phyloP scores from a whole-genome alignment of 2,797 vertebrate genomes.

The Pagetopsis macropterus region DNA sequence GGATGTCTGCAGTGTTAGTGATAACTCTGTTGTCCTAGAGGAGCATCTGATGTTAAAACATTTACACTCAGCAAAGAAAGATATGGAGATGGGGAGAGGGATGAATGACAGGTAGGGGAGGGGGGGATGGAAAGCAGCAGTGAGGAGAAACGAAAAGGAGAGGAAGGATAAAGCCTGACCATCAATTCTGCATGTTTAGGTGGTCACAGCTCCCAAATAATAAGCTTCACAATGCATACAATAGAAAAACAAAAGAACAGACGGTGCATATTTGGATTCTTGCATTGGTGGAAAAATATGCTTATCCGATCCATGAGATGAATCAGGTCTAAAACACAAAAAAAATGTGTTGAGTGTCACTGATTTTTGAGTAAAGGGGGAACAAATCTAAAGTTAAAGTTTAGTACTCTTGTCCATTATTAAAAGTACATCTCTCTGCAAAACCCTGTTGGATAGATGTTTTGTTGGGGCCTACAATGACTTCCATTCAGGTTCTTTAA shows the following conservation, averaged over 20 bases:
- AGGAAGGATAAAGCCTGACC: not conserved
- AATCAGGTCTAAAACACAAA: no score
- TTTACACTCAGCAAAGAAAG: slow-evolving; percentile 24
- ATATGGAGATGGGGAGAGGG: not conserved
- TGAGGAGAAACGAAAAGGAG: not conserved
- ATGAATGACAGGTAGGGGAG: not conserved
- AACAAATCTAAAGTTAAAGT: no score
- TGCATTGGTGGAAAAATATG: not conserved
- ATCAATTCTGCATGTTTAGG: not conserved
- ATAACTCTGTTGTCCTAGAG: slow-evolving; percentile 35
- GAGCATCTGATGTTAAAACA: slow-evolving; percentile 35
- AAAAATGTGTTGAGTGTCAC: not conserved
- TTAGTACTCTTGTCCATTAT: no score
- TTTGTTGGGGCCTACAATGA: not conserved
- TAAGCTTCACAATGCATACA: not conserved
- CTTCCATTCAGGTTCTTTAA: not conserved
- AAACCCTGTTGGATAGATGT: no score
- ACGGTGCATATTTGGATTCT: not conserved
- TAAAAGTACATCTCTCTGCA: no score
- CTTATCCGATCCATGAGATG: not conserved
- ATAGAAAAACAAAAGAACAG: not conserved
- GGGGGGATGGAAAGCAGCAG: not conserved
- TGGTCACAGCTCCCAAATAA: no score
- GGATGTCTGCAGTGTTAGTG: slow-evolving; percentile 29
- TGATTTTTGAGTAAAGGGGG: not conserved